Evolutionary conservation across 2,797 vertebrate genomes (phyloP).

Genomic region (Morelia viridis): DNA sequence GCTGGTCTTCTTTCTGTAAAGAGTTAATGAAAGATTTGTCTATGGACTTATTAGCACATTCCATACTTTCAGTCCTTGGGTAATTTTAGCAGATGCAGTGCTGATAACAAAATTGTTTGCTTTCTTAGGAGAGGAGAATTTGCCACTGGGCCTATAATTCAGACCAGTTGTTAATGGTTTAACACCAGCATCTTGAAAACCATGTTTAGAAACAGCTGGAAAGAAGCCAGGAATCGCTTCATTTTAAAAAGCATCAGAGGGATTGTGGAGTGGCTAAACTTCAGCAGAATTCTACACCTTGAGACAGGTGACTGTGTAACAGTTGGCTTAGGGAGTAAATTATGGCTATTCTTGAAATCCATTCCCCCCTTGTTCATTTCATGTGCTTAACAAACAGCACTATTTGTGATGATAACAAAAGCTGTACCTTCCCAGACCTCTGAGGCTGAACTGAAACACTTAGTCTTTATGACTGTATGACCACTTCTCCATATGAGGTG

Average conservation of each 20-base stretch:
- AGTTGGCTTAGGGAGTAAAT: not conserved
- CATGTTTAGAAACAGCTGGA: not conserved
- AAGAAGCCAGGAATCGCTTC: not conserved
- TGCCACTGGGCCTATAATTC: not conserved
- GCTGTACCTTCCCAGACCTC: not conserved
- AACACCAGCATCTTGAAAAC: not conserved
- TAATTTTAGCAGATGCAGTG: not conserved
- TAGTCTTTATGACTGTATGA: not conserved
- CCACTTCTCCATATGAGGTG: not conserved
- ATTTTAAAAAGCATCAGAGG: not conserved
- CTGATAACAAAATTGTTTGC: not conserved
- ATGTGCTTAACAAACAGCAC: not conserved
- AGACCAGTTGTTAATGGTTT: not conserved
- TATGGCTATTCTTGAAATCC: not conserved
- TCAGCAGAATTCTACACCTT: not conserved
- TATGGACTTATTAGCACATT: not conserved
- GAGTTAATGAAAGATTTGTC: not conserved
- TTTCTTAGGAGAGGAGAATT: not conserved
- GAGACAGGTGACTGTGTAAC: not conserved
- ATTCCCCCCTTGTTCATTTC: not conserved
- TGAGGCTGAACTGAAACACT: not conserved
- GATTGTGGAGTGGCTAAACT: not conserved
- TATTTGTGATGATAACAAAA: not conserved
- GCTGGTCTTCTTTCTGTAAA: not conserved
- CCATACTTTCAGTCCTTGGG: not conserved